phyloP scores from a whole-genome alignment of 2,797 vertebrate genomes.

The Emys orbicularis region DNA sequence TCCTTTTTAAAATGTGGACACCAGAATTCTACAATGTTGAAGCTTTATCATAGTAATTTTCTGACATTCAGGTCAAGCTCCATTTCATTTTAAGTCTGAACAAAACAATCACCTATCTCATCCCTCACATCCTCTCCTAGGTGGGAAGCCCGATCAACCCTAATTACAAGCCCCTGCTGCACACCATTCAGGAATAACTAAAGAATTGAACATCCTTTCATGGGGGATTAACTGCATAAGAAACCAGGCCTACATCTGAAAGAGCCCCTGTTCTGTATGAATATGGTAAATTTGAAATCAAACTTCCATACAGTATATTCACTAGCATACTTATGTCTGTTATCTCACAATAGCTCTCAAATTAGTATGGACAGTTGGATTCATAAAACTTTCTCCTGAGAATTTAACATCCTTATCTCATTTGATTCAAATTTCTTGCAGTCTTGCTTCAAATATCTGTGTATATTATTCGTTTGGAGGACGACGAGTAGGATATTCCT shows the following conservation, averaged over 20 bases:
- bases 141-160: not conserved
- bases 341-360: not conserved
- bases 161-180: not conserved
- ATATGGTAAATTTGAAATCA: not conserved
- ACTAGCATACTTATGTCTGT: not conserved
- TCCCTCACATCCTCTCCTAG: not conserved
- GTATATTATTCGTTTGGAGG: not conserved
- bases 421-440: not conserved
- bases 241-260: not conserved
- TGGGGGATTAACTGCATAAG: conserved; percentile 3
- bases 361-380: not conserved
- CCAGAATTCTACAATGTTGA: not conserved
- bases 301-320: not conserved
- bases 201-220: not conserved
- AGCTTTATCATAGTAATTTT: not conserved
- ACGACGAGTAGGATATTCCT: not conserved
- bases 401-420: not conserved
- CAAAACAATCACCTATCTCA: not conserved
- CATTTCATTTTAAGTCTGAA: not conserved
- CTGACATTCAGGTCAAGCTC: not conserved
- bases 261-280: not conserved
- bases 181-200: not conserved
- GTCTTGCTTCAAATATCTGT: not conserved
- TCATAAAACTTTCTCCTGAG: not conserved
- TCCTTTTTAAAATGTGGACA: not conserved